phyloP scores from a whole-genome alignment of 2,888 invertebrate genomes.

The Tinea trinotella region DNA sequence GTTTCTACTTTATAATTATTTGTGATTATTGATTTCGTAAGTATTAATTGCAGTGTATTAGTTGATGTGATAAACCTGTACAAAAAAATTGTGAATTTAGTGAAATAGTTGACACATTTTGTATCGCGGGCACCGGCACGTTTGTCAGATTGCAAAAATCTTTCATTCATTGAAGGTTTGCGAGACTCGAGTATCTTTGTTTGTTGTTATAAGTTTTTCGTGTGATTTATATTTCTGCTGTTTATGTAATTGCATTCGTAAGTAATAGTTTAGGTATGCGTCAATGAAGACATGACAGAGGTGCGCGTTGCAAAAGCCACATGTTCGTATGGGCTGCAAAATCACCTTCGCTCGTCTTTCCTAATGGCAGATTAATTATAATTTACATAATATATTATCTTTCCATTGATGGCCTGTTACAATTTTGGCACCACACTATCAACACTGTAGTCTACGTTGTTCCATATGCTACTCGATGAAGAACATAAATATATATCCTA shows the following conservation, averaged over 20 bases:
- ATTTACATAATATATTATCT: not conserved
- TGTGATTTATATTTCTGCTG: not conserved
- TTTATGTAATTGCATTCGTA: not conserved
- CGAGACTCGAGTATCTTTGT: constrained; percentile 26
- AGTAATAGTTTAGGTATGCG: not conserved
- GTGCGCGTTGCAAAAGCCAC: constrained; percentile 40
- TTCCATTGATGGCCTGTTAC: not conserved
- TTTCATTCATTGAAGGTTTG: constrained; percentile 36
- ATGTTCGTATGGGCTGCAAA: constrained; percentile 45
- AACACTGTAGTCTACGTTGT: not conserved
- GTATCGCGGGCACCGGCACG: constrained; percentile 55
- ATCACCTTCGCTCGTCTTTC: constrained; percentile 25
- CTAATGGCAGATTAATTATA: not conserved
- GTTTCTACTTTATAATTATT: constrained; percentile 58
- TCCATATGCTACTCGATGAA: constrained; percentile 23
- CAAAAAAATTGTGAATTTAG: constrained; percentile 51
- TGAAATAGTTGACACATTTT: constrained; percentile 41
- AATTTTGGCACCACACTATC: not conserved
- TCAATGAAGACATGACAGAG: not conserved
- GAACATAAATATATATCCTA: not conserved
- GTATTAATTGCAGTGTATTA: constrained; percentile 61
- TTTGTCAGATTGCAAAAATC: constrained; percentile 62
- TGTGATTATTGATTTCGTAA: constrained; percentile 61
- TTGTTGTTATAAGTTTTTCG: not conserved
- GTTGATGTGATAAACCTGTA: constrained; percentile 50